Conservation (phyloP, 1,140 invertebrate genomes). For the Drosophila mojavensis region DNA sequence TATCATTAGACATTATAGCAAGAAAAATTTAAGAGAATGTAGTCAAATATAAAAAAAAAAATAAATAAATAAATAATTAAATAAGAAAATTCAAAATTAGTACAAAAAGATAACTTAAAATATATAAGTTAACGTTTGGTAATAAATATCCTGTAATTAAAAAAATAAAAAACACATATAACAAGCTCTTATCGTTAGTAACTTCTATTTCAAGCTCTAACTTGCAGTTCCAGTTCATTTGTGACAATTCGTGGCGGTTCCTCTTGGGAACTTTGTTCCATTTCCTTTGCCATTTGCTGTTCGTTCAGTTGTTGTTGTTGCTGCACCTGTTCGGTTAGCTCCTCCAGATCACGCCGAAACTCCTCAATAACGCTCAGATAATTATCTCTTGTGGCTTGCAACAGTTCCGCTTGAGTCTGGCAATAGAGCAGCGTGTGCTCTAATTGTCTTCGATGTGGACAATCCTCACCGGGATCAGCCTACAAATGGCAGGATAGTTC, state of each 20-base stretch:
- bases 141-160: no score
- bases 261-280: neutral
- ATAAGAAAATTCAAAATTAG: neutral
- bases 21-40: no score
- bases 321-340: constrained; percentile 56
- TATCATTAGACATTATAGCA: no score
- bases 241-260: neutral
- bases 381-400: constrained; percentile 56
- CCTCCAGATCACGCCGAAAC: constrained; percentile 52
- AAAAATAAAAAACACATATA: no score
- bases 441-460: constrained; percentile 67
- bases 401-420: constrained; percentile 57
- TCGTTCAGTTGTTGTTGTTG: constrained; percentile 32
- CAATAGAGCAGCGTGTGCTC: constrained; percentile 67
- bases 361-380: constrained; percentile 58
- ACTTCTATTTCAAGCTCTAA: constrained; percentile 3
- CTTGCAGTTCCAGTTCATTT: constrained; percentile 55
- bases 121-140: no score
- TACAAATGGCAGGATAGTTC: neutral
- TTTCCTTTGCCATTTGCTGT: neutral
- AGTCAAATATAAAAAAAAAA: no score
- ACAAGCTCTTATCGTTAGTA: no score
- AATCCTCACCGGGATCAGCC: constrained; percentile 52
- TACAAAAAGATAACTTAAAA: neutral
- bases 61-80: neutral